Evolutionary conservation across 2,113 vertebrate genomes (phyloP).

Genomic region (Aramus guarauna): DNA sequence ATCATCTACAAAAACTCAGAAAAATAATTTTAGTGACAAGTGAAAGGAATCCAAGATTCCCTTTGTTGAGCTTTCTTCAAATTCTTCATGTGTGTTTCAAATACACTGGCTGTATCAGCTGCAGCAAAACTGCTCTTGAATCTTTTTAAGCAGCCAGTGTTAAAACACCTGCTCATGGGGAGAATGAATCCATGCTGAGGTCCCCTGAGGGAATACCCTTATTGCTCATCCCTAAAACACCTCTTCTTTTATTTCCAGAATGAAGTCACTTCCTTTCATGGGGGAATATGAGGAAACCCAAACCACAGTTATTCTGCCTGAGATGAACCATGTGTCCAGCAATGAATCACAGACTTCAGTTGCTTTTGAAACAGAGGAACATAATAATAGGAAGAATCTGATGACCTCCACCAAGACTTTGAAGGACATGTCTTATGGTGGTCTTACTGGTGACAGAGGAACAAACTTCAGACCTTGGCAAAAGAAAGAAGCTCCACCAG

Average conservation of each 20-base stretch:
- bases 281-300: constrained; percentile 66
- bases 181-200: not conserved
- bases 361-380: constrained; percentile 75
- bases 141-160: not conserved
- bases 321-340: constrained; percentile 12
- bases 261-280: constrained; percentile 73
- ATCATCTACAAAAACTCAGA: not conserved
- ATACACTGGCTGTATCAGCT: not conserved
- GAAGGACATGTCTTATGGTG: not conserved
- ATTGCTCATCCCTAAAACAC: not conserved
- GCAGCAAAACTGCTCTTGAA: not conserved
- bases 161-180: not conserved
- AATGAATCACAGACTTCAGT: constrained; percentile 56
- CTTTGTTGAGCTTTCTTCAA: not conserved
- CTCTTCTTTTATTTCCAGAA: constrained; percentile 62
- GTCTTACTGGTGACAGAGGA: constrained; percentile 40
- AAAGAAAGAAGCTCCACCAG: constrained; percentile 76
- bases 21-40: not conserved
- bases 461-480: constrained; percentile 50
- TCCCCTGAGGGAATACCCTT: not conserved
- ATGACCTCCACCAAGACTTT: constrained; percentile 27
- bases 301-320: constrained; percentile 48
- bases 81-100: not conserved
- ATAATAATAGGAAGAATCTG: constrained; percentile 75
- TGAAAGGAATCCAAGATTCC: not conserved